Evolutionary conservation across 2,113 vertebrate species (phyloP), one percentile per base, ranked within the genome.

Genomic region (Paramormyrops kingsleyae): DNA sequence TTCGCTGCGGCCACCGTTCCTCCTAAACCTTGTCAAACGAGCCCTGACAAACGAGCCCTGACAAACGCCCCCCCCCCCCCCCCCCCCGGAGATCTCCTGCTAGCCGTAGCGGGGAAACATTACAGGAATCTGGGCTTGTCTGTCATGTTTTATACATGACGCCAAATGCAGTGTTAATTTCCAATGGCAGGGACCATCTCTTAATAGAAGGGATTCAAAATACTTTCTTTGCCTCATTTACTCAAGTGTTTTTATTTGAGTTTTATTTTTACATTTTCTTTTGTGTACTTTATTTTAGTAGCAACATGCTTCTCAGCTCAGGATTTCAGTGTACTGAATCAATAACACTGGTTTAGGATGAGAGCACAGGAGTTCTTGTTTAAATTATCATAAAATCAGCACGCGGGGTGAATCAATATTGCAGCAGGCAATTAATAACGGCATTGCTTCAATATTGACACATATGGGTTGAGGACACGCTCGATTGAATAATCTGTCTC

Each of bases 351-450:
- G 46, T 27, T 74, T 31, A 24, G 56, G n/a, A 5, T 21, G 53
- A 62, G 21, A 35, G 19, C 9, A 17, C 24, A 47, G 44, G 88
- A 88, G 44, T 77, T 74, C 56, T 62, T 62, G 21, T 44, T 74
- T 74, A 66, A 74, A 74, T 49, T 70, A n/a, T 66, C 59, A 35
- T 66, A 47, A 70, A 74, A 88, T 74, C 62, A 80, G 13, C 74
- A 80, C 5, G 1, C 13, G 2, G 35, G 17, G 46, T n/a, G 88
- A 77, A 88, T 88, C 88, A 80, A 77, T 88, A 80, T 44, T 35
- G 47, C 66, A 35, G 66, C 46, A n/a, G 66, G 66, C 62, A 80
- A 77, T 88, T 50, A 80, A 88, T 77, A 77, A 39, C 66, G 52
- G 66, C 66, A 31, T 77, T 31, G 49, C 88, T 88, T 88, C 46